Evolutionary conservation across 2,113 vertebrate species (phyloP), one percentile per base, ranked within the genome.

Genomic region (Burhinus bistriatus): DNA sequence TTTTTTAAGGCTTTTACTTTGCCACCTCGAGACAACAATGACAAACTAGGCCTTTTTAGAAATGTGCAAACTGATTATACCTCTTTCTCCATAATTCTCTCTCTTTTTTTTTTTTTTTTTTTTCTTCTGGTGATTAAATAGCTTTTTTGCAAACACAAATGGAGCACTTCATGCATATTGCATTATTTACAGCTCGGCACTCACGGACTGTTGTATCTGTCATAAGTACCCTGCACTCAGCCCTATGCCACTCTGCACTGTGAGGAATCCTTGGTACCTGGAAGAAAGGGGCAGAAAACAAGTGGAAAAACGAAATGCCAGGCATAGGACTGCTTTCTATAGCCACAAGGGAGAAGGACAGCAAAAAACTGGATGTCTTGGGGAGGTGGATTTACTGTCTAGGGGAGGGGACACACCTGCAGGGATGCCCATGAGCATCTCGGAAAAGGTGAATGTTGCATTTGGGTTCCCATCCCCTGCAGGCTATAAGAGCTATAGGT

Each of bases 141-240:
- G 66, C 36, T 72, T 85, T 88, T 71, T 91, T 89, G 61, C 89
- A 89, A 94, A 70, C 66, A 85, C 83, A 77, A 93, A 94, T 18
- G 36, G 77, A 96, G 29, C 81, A 34, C 38, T 83, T 94, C 89
- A 93, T 91, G 81, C 91, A 97, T 89, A 89, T 83, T 95, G 87
- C 87, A 95, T 95, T 79, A 85, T 77, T 82, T 75, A 68, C 59
- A 78, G 55, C 79, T 80, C 1, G 0, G 87, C 69, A n/a, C 3
- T 3, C 62, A 30, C 27, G 38, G 65, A 13, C 57, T 78, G 47
- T 40, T 83, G 12, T 77, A 36, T 79, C 61, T 72, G 42, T 54
- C 45, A 4, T 23, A 15, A 87, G 25, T 40, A 58, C 5, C 57
- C 57, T 79, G 86, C 40, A 15, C 34, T 42, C 25, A 25, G 66